A percentile compares a stretch with the other conserved stretches of the same genome.
Evolutionary conservation across 2,888 invertebrate genomes (phyloP).

Genomic region (Enoplolaimus lenunculus): DNA sequence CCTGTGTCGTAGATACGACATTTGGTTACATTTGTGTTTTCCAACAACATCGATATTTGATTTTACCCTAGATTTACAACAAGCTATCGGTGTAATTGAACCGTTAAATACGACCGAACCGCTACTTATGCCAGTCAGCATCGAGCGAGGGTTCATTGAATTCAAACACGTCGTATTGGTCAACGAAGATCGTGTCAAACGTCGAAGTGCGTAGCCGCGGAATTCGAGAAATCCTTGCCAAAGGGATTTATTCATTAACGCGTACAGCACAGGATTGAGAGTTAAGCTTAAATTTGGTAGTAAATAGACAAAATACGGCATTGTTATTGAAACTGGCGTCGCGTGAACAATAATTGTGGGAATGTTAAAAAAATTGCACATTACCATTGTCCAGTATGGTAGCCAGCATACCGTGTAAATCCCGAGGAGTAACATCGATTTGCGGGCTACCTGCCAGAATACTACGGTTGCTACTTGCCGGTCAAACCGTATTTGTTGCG

Average conservation of each 20-base stretch:
- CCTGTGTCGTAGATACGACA: no score
- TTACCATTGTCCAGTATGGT: not conserved
- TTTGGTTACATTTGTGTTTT: no score
- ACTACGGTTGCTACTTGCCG: not conserved
- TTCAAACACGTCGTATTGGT: no score
- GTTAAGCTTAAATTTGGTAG: not conserved
- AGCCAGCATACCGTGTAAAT: not conserved
- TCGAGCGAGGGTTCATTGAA: no score
- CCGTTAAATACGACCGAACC: no score
- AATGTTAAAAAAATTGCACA: not conserved
- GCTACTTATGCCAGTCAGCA: no score
- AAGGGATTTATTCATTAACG: not conserved
- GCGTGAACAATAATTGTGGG: not conserved
- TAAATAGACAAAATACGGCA: not conserved
- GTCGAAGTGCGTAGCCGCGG: no score
- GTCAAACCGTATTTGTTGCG: not conserved
- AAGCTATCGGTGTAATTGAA: no score
- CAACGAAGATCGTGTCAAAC: no score
- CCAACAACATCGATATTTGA: no score
- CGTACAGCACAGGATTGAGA: not conserved
- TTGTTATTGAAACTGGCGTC: not conserved
- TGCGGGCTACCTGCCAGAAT: not conserved
- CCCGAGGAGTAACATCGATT: not conserved
- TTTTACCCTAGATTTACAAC: no score
- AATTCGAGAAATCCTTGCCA: not conserved